Conservation (phyloP, 2,797 vertebrate genomes). For the Sitta carolinensis region DNA sequence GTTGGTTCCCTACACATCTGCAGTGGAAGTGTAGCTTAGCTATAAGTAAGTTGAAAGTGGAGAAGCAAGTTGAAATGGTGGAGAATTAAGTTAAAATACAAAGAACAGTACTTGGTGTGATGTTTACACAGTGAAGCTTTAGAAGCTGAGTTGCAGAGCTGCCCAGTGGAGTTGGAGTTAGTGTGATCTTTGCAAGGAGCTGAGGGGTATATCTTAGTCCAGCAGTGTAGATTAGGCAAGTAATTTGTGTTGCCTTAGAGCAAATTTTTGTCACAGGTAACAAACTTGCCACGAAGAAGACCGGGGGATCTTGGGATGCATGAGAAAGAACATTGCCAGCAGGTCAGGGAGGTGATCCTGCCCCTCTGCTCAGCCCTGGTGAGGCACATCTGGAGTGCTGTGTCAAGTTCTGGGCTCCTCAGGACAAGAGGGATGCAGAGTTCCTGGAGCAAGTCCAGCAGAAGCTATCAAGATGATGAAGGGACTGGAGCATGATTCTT, state of each 20-base stretch:
- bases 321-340: neutral
- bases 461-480: neutral
- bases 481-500: neutral
- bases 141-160: neutral
- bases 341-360: neutral
- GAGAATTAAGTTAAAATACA: neutral
- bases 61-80: neutral
- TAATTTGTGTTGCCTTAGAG: neutral
- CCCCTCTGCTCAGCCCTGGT: neutral
- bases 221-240: neutral
- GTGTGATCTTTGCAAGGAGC: neutral
- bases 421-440: neutral
- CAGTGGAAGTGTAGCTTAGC: no score
- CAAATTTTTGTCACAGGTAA: neutral
- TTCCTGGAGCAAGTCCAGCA: neutral
- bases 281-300: neutral
- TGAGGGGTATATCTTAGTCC: neutral
- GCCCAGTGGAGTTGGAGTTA: neutral
- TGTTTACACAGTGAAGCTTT: neutral
- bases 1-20: neutral
- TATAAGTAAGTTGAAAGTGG: neutral
- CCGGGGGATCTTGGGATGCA: neutral
- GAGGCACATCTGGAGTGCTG: neutral
- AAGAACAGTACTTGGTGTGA: neutral
- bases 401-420: neutral